Evolutionary conservation across 2,113 vertebrate species (phyloP), one percentile per base, ranked within the genome.

Genomic region (Bambusicola thoracicus): DNA sequence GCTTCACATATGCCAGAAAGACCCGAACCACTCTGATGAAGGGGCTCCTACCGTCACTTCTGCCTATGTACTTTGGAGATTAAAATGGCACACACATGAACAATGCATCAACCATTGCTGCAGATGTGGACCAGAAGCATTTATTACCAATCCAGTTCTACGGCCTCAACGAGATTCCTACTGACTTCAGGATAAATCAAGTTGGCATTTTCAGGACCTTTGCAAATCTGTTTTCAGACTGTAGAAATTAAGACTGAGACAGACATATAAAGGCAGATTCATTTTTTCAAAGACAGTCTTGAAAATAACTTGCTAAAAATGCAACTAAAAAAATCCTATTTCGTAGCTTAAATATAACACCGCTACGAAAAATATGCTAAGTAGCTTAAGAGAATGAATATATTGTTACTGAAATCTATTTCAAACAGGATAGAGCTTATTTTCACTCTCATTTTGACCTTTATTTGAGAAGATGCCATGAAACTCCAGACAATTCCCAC

Each of bases 381-480:
- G 41, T 78, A 84, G 34, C 61, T 89, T 81, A 89, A 82, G 32
- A 77, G 70, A 84, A 66, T 53, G 18, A 85, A 83, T 68, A 90
- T 77, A 61, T 53, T 91, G 67, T 62, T 67, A 68, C 43, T 55
- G 40, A 73, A 84, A 85, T 63, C 30, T 84, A 73, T 81, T 81
- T 84, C 40, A 89, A 92, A 87, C 13, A 77, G 18, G 29, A 86
- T 10, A 55, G 56, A 82, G 25, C n/a, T 92, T 84, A 81, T 58
- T 92, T 85, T 87, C 30, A 62, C n/a, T 85, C 36, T 82, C 30
- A 82, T 92, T 58, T 87, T 82, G 48, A 89, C 67, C 75, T 92
- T 75, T 77, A 51, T 63, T 68, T 81, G 46, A 94, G 68, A 85
- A 68, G 48, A 84, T 82, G 66, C 43, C 51, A 63, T 65, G 38